Evolutionary conservation across 2,888 invertebrate genomes (phyloP), one percentile per base, ranked within the genome.

Genomic region (Chymomyza amoena): DNA sequence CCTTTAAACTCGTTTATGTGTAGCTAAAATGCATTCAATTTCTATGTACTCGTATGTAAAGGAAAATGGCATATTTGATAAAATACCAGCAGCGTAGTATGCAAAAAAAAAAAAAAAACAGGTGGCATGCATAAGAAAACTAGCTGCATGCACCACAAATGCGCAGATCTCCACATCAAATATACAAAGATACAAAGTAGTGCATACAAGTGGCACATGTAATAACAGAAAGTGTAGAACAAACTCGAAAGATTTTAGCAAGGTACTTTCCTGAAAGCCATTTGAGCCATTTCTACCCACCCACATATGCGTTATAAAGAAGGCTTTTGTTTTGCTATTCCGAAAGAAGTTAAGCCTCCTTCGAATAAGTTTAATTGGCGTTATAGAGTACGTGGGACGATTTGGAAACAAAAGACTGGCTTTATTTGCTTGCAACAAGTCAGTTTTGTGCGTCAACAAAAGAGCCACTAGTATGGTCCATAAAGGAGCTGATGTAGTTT

Each of bases 401-500:
- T 45, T 45, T 10, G 13, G 13, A 45, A 45, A 45, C 39, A 45
- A 45, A 45, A 45, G 39, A 45, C 57, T 25, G 57, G n/a, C 57
- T 6, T 15, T 25, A 57, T 57, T 57, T 18, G 9, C 57, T 25
- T 18, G 57, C 57, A 57, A 57, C 57, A 57, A 57, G 57, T 57
- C 25, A 13, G 57, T 25, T 25, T 36, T 16, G 13, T 64, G 64
- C n/a, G 20, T n/a, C 52, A 65, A 45, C 39, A 45, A 45, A 45
- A 45, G 39, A 45, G 39, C 39, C 4, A 45, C 39, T 45, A 45
- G 3, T 45, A 13, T 45, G 39, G 39, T 45, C 39, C 39, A 45
- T 45, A 45, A 45, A 13, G 13, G 39, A 45, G 39, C 39, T 45
- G 39, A 68, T 64, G 67, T 39, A 66, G 66, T 64, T 69, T 56